A percentile compares a stretch with the other conserved stretches of the same genome.
Evolutionary conservation across 2,797 vertebrate species (phyloP).

Genomic region (Danio jaintianensis): DNA sequence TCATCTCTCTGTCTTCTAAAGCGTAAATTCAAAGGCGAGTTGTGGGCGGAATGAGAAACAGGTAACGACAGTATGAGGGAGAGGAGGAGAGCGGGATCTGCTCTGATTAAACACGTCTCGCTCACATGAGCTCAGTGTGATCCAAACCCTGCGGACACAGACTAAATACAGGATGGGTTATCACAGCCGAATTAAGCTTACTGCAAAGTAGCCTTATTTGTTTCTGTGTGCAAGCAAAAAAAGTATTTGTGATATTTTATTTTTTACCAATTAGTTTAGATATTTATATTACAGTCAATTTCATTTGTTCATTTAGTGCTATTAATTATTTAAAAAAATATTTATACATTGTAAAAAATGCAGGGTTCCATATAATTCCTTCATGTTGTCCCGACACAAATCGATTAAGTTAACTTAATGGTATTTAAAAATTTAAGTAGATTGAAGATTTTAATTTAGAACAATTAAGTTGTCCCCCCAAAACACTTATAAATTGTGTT

Average conservation of each 20-base stretch:
- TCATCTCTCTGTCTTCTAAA: constrained; percentile 41
- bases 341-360: no score
- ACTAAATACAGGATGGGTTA: constrained; percentile 19
- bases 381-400: no score
- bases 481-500: no score
- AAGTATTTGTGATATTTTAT: not conserved
- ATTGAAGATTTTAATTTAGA: no score
- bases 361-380: no score
- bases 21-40: constrained; percentile 49
- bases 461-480: no score
- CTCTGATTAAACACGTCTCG: constrained; percentile 42
- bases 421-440: no score
- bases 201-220: constrained; percentile 9
- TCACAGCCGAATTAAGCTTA: constrained; percentile 16
- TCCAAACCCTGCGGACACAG: constrained; percentile 45
- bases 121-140: constrained; percentile 38
- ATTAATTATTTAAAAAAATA: not conserved
- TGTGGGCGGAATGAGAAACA: constrained; percentile 51
- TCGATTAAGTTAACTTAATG: no score
- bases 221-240: not conserved
- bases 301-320: not conserved
- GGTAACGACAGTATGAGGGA: constrained; percentile 40
- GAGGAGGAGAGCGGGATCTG: constrained; percentile 28
- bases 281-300: not conserved
- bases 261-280: not conserved